phyloP scores from a whole-genome alignment of 2,113 vertebrate genomes.

The Coptodon rendalli region DNA sequence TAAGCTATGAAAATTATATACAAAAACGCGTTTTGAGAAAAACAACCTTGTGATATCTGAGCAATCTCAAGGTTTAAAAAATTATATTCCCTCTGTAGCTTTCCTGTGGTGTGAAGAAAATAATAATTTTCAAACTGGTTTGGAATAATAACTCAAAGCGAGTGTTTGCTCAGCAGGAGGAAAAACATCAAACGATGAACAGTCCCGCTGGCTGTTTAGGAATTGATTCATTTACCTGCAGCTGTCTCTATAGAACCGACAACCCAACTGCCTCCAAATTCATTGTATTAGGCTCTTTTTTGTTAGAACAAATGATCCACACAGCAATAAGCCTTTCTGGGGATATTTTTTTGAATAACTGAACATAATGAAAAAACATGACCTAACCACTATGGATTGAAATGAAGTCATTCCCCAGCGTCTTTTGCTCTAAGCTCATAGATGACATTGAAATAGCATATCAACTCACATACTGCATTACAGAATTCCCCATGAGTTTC shows the following conservation, averaged over 20 bases:
- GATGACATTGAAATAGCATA: neutral
- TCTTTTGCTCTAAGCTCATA: neutral
- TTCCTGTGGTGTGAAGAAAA: neutral
- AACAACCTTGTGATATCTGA: neutral
- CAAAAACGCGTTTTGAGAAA: neutral
- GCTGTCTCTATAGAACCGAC: neutral
- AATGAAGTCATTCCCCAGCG: neutral
- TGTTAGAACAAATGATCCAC: conserved; percentile 1
- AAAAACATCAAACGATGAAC: neutral
- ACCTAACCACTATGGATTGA: neutral
- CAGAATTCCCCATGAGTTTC: neutral
- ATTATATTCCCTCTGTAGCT: neutral
- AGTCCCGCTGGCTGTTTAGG: neutral
- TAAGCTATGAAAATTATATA: neutral
- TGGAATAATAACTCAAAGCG: neutral
- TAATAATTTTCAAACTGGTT: neutral
- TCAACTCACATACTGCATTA: neutral
- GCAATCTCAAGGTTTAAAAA: neutral
- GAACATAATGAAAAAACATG: neutral
- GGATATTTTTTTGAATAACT: neutral
- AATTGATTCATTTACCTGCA: neutral
- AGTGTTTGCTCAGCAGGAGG: conserved; percentile 7
- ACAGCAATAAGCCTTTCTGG: neutral
- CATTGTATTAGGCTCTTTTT: neutral
- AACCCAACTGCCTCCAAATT: neutral